phyloP scores from a whole-genome alignment of 2,797 vertebrate species.

The Fringilla coelebs region DNA sequence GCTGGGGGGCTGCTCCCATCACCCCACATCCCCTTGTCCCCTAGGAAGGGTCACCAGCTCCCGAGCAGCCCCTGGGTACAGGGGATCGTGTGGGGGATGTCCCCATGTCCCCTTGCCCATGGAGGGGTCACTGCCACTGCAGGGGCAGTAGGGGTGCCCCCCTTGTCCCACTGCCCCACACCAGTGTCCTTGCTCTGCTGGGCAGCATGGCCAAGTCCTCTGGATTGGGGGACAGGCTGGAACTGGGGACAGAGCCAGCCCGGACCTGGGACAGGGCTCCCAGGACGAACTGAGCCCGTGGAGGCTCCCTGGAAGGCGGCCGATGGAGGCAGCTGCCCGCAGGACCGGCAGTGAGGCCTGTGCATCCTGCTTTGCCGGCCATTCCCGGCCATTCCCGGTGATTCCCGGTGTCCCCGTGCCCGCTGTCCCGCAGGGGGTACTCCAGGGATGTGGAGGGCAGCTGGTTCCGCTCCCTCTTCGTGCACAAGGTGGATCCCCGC shows the following conservation, averaged over 20 bases:
- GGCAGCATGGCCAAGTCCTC: background rate
- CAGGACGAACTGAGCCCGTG: accelerated
- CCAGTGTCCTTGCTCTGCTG: background rate
- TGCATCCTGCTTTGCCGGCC: background rate
- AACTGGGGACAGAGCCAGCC: background rate
- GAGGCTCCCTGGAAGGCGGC: accelerated
- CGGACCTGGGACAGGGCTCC: background rate
- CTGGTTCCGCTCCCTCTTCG: constrained; percentile 93
- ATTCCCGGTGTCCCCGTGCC: background rate
- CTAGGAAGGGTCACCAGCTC: background rate
- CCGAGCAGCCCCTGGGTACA: background rate
- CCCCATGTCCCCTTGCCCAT: background rate
- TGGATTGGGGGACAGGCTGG: background rate
- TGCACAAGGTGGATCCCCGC: constrained; percentile 90
- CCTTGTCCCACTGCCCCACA: background rate
- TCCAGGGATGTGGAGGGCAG: constrained; percentile 82
- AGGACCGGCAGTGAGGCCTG: background rate
- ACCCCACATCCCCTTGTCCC: background rate
- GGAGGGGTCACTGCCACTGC: background rate
- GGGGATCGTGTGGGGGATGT: background rate
- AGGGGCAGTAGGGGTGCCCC: background rate
- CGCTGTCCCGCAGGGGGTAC: constrained; percentile 63
- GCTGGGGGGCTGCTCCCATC: background rate
- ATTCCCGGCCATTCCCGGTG: background rate
- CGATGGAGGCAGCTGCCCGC: background rate